Percentiles rank a stretch among this genome's conserved stretches.
These are phyloP conservation scores for Pherbina coryleti DNA, from an alignment of 2,888 invertebrate genomes.

Conservation along the genomic window DNA sequence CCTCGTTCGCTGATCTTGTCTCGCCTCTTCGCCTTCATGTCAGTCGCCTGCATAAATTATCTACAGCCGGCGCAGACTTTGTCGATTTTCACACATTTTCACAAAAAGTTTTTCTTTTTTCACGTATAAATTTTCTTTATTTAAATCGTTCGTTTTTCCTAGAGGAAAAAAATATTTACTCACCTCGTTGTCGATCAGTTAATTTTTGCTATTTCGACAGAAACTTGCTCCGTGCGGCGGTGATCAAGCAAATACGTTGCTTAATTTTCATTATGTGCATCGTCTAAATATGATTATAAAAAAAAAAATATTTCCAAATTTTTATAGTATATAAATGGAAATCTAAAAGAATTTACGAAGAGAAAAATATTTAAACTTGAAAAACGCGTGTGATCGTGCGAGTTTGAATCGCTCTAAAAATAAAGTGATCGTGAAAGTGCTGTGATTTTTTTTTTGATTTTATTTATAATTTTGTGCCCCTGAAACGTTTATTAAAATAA, in stretches of 20 bases:
- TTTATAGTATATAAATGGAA: background rate
- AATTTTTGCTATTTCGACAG: slow-evolving; percentile 51
- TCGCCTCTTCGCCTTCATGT: background rate
- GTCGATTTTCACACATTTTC: slow-evolving; percentile 19
- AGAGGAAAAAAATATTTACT: slow-evolving; percentile 44
- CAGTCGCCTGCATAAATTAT: slow-evolving; percentile 16
- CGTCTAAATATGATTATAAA: background rate
- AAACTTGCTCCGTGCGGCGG: slow-evolving; percentile 44
- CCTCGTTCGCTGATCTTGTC: background rate
- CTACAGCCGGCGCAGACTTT: background rate
- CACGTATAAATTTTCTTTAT: slow-evolving; percentile 38
- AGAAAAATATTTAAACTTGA: background rate
- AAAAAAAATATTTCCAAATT: background rate
- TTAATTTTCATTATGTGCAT: background rate
- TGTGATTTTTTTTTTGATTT: slow-evolving; percentile 15
- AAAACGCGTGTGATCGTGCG: no score
- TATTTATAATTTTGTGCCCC: background rate
- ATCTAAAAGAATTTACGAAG: background rate
- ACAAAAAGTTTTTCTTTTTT: slow-evolving; percentile 6
- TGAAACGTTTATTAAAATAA: no score
- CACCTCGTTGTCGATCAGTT: slow-evolving; percentile 47
- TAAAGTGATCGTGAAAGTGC: slow-evolving; percentile 23
- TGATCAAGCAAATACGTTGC: slow-evolving; percentile 24
- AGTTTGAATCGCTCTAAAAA: background rate
- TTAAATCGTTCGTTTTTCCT: slow-evolving; percentile 38